phyloP scores from a whole-genome alignment of 2,888 invertebrate genomes.

The Trissolcus brochymenae region DNA sequence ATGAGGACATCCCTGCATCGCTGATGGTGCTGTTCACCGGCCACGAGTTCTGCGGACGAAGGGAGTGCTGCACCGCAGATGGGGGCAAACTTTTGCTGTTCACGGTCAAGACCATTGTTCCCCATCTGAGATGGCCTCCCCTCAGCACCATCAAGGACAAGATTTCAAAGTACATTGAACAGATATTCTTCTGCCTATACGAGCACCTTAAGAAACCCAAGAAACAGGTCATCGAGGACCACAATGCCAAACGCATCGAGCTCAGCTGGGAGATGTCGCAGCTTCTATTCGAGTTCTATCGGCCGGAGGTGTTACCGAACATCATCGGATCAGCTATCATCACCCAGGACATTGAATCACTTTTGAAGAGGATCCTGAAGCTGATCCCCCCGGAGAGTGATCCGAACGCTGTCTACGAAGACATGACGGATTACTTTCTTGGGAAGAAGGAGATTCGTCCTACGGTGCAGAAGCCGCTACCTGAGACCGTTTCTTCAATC shows the following conservation, averaged over 20 bases:
- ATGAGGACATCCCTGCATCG: constrained; percentile 83
- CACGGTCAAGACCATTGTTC: constrained; percentile 85
- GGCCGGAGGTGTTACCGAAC: constrained; percentile 87
- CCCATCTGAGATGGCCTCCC: constrained; percentile 77
- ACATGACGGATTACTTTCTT: constrained; percentile 83
- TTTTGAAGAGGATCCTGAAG: constrained; percentile 84
- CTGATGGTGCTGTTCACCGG: constrained; percentile 87
- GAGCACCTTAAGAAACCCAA: constrained; percentile 81
- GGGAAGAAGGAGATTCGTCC: constrained; percentile 80
- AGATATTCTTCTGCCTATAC: constrained; percentile 90
- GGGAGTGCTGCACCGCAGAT: constrained; percentile 87
- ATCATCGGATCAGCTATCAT: constrained; percentile 88
- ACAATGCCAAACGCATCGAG: constrained; percentile 83
- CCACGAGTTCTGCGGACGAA: constrained; percentile 89
- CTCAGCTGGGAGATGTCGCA: constrained; percentile 86
- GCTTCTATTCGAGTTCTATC: constrained; percentile 88
- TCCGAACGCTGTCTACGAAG: constrained; percentile 80
- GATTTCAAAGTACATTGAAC: constrained; percentile 88
- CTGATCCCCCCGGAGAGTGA: constrained; percentile 84
- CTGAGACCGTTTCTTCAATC: constrained; percentile 83
- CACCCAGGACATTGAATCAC: constrained; percentile 87
- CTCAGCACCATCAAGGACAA: constrained; percentile 82
- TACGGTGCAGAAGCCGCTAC: constrained; percentile 77
- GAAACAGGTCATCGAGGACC: constrained; percentile 82
- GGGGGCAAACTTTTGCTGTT: constrained; percentile 88